phyloP scores from a whole-genome alignment of 53 echinoderm and acorn worm genomes.

The Stichopus horrens region DNA sequence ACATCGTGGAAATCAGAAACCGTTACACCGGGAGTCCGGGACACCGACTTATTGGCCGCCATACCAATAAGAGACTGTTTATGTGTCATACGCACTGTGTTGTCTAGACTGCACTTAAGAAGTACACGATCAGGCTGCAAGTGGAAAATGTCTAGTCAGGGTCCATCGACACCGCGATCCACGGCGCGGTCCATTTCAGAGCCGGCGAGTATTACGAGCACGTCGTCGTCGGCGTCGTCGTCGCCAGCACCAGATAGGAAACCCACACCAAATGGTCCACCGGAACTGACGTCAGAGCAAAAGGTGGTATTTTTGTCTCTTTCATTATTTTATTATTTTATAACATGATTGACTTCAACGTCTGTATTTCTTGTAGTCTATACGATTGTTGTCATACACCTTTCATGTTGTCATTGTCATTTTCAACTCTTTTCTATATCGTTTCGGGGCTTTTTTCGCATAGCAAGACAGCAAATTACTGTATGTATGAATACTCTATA shows the following conservation, averaged over 20 bases:
- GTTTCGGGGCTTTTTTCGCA: no score
- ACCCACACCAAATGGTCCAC: neutral
- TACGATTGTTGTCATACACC: neutral
- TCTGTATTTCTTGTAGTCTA: neutral
- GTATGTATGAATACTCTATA: no score
- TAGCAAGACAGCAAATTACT: no score
- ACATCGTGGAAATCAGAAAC: no score
- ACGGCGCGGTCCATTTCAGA: neutral
- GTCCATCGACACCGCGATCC: slow-evolving; percentile 6
- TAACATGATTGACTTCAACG: neutral
- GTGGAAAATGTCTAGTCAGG: neutral
- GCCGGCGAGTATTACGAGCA: neutral
- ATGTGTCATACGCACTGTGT: no score
- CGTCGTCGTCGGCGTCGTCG: neutral
- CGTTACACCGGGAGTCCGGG: no score
- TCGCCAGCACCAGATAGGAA: slow-evolving; percentile 19
- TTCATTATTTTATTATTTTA: neutral
- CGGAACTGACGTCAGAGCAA: slow-evolving; percentile 6
- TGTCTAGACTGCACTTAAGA: no score
- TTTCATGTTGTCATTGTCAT: neutral
- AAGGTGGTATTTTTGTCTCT: neutral
- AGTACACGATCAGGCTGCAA: no score
- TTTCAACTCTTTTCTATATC: no score
- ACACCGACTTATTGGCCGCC: no score
- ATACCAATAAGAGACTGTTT: no score